Percentiles rank a stretch among this genome's conserved stretches.
Evolutionary conservation across 2,888 invertebrate species (phyloP).

Genomic region (Drosophila diplacantha): DNA sequence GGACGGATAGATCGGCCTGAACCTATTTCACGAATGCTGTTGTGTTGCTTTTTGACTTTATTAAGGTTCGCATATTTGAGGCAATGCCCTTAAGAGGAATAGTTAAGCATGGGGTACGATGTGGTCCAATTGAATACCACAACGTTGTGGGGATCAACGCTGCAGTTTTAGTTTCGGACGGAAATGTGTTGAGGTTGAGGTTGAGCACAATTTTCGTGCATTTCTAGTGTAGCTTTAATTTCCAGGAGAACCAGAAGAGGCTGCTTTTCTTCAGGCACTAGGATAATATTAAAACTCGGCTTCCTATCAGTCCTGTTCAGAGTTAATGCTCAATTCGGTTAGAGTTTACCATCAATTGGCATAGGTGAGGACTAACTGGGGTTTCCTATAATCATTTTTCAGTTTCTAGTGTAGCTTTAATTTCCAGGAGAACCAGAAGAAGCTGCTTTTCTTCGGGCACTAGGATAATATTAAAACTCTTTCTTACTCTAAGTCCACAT

Average conservation of each 20-base stretch:
- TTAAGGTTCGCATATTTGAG: constrained; percentile 65
- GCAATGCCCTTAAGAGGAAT: constrained; percentile 74
- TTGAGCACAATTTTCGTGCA: neutral
- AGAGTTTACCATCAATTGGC: neutral
- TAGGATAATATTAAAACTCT: constrained; percentile 47
- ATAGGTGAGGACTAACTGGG: constrained; percentile 6
- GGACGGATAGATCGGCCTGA: constrained; percentile 28
- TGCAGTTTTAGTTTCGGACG: constrained; percentile 58
- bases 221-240: constrained; percentile 29
- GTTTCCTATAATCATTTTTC: fast-evolving
- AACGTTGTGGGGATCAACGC: constrained; percentile 36
- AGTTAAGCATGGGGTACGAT: constrained; percentile 57
- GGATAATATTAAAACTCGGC: constrained; percentile 42
- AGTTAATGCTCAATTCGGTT: constrained; percentile 28
- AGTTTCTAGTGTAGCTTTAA: constrained; percentile 27
- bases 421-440: constrained; percentile 38
- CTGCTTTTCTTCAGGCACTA: constrained; percentile 34
- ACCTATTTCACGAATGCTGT: neutral
- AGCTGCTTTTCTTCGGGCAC: constrained; percentile 28
- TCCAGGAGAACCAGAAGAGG: constrained; percentile 37
- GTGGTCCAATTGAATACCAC: constrained; percentile 70
- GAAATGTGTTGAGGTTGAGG: too few species aligned
- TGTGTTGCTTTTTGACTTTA: constrained; percentile 46
- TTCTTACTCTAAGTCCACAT: constrained; percentile 20
- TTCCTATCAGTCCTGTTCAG: constrained; percentile 23